phyloP scores from a whole-genome alignment of 2,113 vertebrate genomes.

The Mustela nigripes region DNA sequence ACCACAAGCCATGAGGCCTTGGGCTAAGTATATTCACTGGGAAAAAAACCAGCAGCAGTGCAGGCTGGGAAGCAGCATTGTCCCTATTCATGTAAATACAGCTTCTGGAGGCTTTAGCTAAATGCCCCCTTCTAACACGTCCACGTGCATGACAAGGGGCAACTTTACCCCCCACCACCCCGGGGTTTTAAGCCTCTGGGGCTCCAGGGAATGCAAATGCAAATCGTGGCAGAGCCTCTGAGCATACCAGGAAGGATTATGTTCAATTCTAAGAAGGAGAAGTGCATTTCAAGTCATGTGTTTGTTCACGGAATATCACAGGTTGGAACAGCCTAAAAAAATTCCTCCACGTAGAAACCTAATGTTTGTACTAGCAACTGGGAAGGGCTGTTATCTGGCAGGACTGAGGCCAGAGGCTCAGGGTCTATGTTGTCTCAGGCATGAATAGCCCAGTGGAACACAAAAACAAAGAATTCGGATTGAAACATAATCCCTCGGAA shows the following conservation, averaged over 20 bases:
- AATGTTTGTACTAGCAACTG: conserved; percentile 69
- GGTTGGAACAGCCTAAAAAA: conserved; percentile 48
- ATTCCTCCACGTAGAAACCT: conserved; percentile 61
- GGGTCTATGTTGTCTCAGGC: background rate
- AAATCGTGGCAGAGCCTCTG: background rate
- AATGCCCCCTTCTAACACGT: background rate
- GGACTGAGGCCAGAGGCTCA: background rate
- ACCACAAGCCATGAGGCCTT: conserved; percentile 54
- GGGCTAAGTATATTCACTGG: conserved; percentile 17
- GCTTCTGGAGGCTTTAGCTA: conserved; percentile 17
- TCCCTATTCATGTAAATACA: background rate
- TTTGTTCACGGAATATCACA: conserved; percentile 35
- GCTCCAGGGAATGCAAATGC: background rate
- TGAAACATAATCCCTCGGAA: background rate
- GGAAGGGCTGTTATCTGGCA: conserved; percentile 49
- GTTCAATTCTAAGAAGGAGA: conserved; percentile 12
- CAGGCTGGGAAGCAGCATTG: background rate
- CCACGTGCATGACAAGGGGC: background rate
- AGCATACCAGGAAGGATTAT: background rate
- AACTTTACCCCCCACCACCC: too few species aligned
- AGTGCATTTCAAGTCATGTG: conserved; percentile 56
- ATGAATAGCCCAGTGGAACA: conserved; percentile 28
- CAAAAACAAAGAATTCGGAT: background rate
- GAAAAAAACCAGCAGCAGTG: background rate
- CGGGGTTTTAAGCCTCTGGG: background rate